Evolutionary conservation across 2,113 vertebrate species (phyloP).

Genomic region (Synodontis membranacea): DNA sequence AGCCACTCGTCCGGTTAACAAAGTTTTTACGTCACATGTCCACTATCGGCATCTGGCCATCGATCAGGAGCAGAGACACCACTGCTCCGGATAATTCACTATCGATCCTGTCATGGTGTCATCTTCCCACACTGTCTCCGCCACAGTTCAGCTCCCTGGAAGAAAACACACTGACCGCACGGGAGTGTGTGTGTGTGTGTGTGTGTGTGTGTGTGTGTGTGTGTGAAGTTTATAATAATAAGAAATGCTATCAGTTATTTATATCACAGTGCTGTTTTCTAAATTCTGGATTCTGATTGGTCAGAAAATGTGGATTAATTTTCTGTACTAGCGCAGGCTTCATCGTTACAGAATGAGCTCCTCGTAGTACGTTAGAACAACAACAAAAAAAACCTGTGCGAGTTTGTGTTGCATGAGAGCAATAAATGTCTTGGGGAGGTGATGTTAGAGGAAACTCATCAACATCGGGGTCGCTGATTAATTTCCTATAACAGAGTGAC

Average conservation of each 20-base stretch:
- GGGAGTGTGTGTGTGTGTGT: not conserved
- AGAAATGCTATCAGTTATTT: not conserved
- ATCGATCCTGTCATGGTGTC: conserved; percentile 71
- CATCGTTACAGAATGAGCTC: not conserved
- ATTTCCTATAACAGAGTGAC: not conserved
- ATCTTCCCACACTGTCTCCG: conserved; percentile 72
- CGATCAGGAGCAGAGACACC: conserved; percentile 63
- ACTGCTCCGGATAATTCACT: conserved; percentile 77
- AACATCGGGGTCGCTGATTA: not conserved
- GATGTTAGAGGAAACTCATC: not conserved
- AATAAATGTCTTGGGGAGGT: not conserved
- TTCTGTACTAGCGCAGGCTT: not conserved
- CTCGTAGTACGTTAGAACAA: too few relatives aligned
- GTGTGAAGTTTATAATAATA: too few relatives aligned
- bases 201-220: not conserved
- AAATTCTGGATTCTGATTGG: conserved; percentile 1
- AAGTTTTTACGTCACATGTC: conserved; percentile 39
- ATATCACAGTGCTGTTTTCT: not conserved
- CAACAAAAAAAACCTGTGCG: too few relatives aligned
- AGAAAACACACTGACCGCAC: not conserved
- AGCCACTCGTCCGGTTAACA: conserved; percentile 34
- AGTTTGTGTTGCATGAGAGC: not conserved
- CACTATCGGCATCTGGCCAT: conserved; percentile 66
- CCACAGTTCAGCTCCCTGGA: conserved; percentile 60
- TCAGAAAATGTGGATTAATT: not conserved